A percentile compares a stretch with the other conserved stretches of the same genome.
These are phyloP conservation scores for Coracopsis vasa DNA, from an alignment of 2,113 vertebrate genomes.

Conservation along the genomic window DNA sequence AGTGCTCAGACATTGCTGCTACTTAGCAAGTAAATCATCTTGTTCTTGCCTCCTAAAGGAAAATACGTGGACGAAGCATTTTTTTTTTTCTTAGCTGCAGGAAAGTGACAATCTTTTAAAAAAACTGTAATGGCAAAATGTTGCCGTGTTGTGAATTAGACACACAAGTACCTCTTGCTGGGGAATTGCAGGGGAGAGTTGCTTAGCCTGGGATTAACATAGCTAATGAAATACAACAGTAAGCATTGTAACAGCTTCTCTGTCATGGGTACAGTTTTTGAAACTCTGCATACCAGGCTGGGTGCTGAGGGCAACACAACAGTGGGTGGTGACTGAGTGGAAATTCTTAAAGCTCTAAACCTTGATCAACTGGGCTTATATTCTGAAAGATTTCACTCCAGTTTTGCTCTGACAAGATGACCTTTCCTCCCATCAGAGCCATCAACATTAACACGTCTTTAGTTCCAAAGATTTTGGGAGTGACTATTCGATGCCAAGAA, in stretches of 20 bases:
- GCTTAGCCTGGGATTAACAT: constrained; percentile 2
- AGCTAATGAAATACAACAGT: background rate
- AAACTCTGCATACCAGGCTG: background rate
- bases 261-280: background rate
- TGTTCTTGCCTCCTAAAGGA: background rate
- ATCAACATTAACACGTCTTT: background rate
- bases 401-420: background rate
- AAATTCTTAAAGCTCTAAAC: background rate
- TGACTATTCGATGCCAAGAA: background rate
- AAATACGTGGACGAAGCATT: background rate
- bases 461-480: background rate
- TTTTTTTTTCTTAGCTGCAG: background rate
- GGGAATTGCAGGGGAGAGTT: background rate
- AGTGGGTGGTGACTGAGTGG: background rate
- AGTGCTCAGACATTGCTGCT: background rate
- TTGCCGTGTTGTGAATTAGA: background rate
- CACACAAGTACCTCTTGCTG: background rate
- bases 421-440: background rate
- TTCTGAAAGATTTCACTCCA: background rate
- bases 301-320: background rate
- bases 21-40: background rate
- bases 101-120: background rate
- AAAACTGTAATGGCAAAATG: background rate
- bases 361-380: background rate
- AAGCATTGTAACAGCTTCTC: background rate